Percentiles rank a stretch among this genome's conserved stretches.
Conservation (phyloP, 2,113 vertebrate species). For the Equus quagga region DNA sequence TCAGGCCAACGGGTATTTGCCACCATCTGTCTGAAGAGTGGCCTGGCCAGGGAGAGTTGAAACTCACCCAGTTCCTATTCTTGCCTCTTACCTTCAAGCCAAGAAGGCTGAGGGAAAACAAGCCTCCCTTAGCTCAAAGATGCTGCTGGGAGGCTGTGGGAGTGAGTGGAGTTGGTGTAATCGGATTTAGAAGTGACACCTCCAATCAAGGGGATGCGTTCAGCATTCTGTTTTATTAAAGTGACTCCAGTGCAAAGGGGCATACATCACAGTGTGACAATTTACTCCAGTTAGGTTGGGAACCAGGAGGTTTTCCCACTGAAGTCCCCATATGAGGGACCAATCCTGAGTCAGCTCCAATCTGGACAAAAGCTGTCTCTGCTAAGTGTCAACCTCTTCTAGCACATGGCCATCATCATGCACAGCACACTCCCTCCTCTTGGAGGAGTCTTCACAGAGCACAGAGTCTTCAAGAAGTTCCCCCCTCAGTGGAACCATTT, state of each 20-base stretch:
- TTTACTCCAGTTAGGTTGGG: not conserved
- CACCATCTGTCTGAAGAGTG: constrained; percentile 31
- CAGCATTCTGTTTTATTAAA: not conserved
- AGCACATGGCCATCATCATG: not conserved
- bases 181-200: not conserved
- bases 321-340: too few relatives aligned
- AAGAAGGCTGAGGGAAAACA: not conserved
- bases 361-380: not conserved
- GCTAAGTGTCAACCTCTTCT: not conserved
- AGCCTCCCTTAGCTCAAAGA: not conserved
- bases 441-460: not conserved
- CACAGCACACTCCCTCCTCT: accelerated
- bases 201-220: not conserved
- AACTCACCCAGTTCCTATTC: not conserved
- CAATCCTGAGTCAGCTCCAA: not conserved
- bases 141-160: not conserved
- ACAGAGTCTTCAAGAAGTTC: not conserved
- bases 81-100: constrained; percentile 20
- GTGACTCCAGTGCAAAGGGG: not conserved
- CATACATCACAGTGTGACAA: not conserved
- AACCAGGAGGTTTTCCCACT: not conserved
- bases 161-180: not conserved
- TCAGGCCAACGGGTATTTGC: constrained; percentile 18
- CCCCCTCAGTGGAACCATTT: not conserved
- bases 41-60: not conserved